Evolutionary conservation across 2,797 vertebrate species (phyloP).

Genomic region (Sebastolobus altivelis): DNA sequence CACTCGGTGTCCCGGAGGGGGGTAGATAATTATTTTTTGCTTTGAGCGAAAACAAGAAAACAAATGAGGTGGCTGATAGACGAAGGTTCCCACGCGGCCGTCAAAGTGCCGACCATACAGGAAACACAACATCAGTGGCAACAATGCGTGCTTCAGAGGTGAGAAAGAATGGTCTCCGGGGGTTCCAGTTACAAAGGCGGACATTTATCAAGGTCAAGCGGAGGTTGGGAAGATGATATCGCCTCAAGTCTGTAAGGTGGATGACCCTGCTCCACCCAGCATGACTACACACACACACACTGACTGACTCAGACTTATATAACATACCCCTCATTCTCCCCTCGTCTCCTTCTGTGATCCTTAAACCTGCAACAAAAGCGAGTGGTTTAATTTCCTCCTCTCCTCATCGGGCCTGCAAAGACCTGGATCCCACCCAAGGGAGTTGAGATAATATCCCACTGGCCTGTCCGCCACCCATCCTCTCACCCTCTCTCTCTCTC

Average conservation of each 20-base stretch:
- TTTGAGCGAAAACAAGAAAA: slow-evolving; percentile 22
- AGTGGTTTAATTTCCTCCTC: slow-evolving; percentile 79
- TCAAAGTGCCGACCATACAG: slow-evolving; percentile 44
- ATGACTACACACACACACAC: slow-evolving; percentile 24
- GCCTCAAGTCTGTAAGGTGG: slow-evolving; percentile 43
- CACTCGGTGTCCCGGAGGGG: slow-evolving; percentile 20
- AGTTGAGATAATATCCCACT: slow-evolving; percentile 79
- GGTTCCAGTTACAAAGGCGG: slow-evolving; percentile 75
- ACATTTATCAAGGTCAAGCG: slow-evolving; percentile 72
- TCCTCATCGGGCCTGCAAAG: slow-evolving; percentile 65
- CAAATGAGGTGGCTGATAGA: slow-evolving; percentile 15
- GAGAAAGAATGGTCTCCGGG: slow-evolving; percentile 59
- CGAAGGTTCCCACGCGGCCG: slow-evolving; percentile 37
- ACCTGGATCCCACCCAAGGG: slow-evolving; percentile 77
- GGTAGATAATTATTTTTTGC: slow-evolving; percentile 34
- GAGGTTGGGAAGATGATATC: slow-evolving; percentile 77
- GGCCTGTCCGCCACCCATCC: slow-evolving; percentile 67
- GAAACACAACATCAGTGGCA: slow-evolving; percentile 63
- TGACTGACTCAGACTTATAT: slow-evolving; percentile 51
- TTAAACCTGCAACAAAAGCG: slow-evolving; percentile 75
- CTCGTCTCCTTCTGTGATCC: slow-evolving; percentile 52
- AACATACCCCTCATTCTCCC: slow-evolving; percentile 37
- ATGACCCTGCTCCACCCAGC: slow-evolving; percentile 56
- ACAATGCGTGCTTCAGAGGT: slow-evolving; percentile 54
- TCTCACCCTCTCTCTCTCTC: slow-evolving; percentile 42